Evolutionary conservation across 1,140 invertebrate genomes (phyloP).

Genomic region (Drosophila leontia): DNA sequence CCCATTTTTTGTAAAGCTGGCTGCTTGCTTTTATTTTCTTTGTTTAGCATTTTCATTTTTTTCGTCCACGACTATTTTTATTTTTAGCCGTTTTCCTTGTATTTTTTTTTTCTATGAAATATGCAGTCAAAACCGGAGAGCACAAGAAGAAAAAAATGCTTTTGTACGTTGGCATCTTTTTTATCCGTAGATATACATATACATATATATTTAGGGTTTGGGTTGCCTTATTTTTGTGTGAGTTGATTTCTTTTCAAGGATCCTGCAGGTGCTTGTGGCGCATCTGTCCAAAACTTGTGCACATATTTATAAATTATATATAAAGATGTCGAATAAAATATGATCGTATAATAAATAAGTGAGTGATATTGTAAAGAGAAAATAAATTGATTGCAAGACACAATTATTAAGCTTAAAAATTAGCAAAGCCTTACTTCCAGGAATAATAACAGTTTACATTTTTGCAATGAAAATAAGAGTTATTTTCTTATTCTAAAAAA

Average conservation of each 20-base stretch:
- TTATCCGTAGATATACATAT: background rate
- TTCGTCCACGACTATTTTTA: slow-evolving; percentile 38
- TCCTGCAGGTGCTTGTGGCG: slow-evolving; percentile 64
- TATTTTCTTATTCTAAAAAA: too few species aligned
- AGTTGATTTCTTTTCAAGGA: slow-evolving; percentile 51
- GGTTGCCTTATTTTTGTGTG: slow-evolving; percentile 12
- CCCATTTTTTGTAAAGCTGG: slow-evolving; percentile 68
- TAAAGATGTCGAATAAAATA: slow-evolving; percentile 40
- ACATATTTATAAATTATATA: slow-evolving; percentile 59
- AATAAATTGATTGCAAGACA: too few species aligned
- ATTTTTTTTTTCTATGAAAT: slow-evolving; percentile 59
- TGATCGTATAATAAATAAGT: slow-evolving; percentile 52
- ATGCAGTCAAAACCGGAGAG: slow-evolving; percentile 54
- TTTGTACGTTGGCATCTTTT: slow-evolving; percentile 59
- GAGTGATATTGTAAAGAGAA: too few species aligned
- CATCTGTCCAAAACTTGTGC: slow-evolving; percentile 58
- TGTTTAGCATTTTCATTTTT: slow-evolving; percentile 77
- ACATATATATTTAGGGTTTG: slow-evolving; percentile 23
- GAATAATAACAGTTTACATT: too few species aligned
- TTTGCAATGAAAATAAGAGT: too few species aligned
- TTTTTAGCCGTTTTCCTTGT: slow-evolving; percentile 27
- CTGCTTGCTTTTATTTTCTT: slow-evolving; percentile 73
- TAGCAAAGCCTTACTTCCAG: too few species aligned
- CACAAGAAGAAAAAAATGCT: slow-evolving; percentile 53
- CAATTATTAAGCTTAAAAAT: too few species aligned